Base-by-base conservation (phyloP, 2,888 invertebrate genomes). In the Macrophya alboannulata region DNA sequence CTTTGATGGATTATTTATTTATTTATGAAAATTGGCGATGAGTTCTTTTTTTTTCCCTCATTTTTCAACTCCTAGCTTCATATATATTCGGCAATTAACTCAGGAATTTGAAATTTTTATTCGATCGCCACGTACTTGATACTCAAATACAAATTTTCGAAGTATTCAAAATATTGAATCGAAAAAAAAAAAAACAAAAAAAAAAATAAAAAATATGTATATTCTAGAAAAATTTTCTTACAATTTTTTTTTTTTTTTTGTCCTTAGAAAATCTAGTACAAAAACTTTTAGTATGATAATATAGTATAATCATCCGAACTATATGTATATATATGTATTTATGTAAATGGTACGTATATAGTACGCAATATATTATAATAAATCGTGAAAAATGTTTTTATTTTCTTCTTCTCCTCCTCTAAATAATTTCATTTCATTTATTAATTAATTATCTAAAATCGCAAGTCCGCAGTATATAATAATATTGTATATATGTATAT, bases 301-400 rank as follows among this genome's bases (percentile, higher is more conserved):
- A 31, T 31, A 31, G 31, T 3, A n/a, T n/a, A 31, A 31, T 31
- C 31, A 31, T 31, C 31, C 31, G 31, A 77, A 77, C 51, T 51
- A 25, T 45, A 31, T 51, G 31, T 77, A 51, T n/a, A 72, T 37
- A 31, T 37, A 74, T 74, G 45, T 21, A n/a, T 45, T 40, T 6
- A n/a, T 37, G 43, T 43, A n/a, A n/a, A 45, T 68, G 8, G 4
- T 68, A 37, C 8, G n/a, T 31, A 37, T 68, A 74, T 74, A 31
- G n/a, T 68, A 68, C 6, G 17, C 8, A 31, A 9, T 72, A 40
- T 40, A 72, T 31, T 37, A 40, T 72, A 55, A 55, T n/a, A 55
- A n/a, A 43, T 72, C 45, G 72, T 72, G n/a, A 72, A 72, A 72
- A 72, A 72, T 72, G 6, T 72, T 72, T n/a, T n/a, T 43, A 6